A percentile compares a stretch with the other conserved stretches of the same genome.
These are phyloP conservation scores for Elgaria multicarinata DNA, from an alignment of 2,113 vertebrate species.

Conservation along the genomic window DNA sequence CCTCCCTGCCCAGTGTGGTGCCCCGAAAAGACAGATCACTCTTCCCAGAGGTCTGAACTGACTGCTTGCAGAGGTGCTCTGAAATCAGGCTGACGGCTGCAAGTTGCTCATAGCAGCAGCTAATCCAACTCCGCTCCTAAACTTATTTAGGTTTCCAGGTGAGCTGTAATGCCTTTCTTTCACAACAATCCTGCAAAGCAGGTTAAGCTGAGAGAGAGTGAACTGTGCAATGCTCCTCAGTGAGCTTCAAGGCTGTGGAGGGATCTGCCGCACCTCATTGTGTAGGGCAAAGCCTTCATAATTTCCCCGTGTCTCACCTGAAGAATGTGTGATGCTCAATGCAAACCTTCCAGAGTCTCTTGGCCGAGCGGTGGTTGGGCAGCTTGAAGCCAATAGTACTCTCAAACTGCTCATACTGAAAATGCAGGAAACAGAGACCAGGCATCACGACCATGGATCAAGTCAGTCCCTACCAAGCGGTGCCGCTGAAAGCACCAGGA, in stretches of 20 bases:
- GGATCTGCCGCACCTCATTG: not conserved
- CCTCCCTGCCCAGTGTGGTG: too few species aligned
- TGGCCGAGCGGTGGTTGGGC: slow-evolving; percentile 96
- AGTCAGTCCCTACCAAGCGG: not conserved
- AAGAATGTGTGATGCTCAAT: slow-evolving; percentile 99
- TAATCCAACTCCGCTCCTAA: not conserved
- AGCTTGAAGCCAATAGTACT: slow-evolving; percentile 99
- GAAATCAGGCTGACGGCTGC: too few species aligned
- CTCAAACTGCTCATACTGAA: slow-evolving; percentile 97
- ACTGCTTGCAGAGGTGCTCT: too few species aligned
- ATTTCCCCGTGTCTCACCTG: slow-evolving; percentile 83
- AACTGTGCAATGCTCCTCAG: not conserved
- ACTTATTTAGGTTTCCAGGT: not conserved
- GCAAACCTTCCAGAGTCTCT: slow-evolving; percentile 99
- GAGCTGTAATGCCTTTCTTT: not conserved
- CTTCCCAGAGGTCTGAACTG: too few species aligned
- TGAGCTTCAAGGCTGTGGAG: not conserved
- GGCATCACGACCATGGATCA: slow-evolving; percentile 23
- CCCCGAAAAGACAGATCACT: too few species aligned
- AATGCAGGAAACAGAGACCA: slow-evolving; percentile 20
- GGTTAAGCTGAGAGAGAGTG: not conserved
- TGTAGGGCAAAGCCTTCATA: not conserved
- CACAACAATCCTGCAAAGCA: not conserved
- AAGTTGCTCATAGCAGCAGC: too few species aligned
- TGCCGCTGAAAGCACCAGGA: not conserved